These are phyloP conservation scores for Nomada ferruginata DNA, from an alignment of 2,888 invertebrate genomes.

Conservation along the genomic window DNA sequence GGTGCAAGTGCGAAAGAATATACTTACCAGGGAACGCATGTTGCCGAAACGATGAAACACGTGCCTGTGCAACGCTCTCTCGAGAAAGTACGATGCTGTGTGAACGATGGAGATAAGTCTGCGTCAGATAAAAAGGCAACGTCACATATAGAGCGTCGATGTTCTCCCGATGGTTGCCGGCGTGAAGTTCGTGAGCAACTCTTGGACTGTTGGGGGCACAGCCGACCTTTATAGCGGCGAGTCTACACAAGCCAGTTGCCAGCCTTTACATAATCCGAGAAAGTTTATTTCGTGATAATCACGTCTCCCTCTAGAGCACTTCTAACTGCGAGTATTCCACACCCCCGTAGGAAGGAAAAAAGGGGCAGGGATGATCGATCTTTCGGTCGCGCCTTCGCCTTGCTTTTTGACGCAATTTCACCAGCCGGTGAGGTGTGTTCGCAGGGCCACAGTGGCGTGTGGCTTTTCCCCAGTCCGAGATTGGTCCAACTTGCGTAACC, in stretches of 20 bases:
- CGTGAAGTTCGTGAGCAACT: constrained; percentile 83
- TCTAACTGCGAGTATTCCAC: constrained; percentile 18
- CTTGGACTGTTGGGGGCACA: constrained; percentile 80
- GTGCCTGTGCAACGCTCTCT: constrained; percentile 40
- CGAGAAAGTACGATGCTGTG: constrained; percentile 48
- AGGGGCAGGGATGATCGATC: constrained; percentile 5
- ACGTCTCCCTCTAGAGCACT: constrained; percentile 59
- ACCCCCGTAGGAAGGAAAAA: constrained; percentile 5
- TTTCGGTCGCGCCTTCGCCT: not conserved
- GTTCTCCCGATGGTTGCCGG: constrained; percentile 77
- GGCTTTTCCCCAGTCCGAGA: constrained; percentile 24
- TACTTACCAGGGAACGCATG: constrained; percentile 76
- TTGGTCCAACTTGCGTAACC: constrained; percentile 55
- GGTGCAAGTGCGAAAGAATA: constrained; percentile 17
- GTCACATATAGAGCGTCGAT: constrained; percentile 71
- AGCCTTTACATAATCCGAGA: constrained; percentile 83
- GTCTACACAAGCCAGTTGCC: constrained; percentile 74
- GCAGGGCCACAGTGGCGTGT: not conserved
- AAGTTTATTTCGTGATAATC: constrained; percentile 81
- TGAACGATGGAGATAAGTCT: constrained; percentile 18
- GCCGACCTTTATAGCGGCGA: constrained; percentile 83
- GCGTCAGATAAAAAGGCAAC: constrained; percentile 45
- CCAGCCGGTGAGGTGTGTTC: not conserved
- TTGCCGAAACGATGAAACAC: constrained; percentile 57
- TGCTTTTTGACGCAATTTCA: constrained; percentile 37